Percentiles rank a stretch among this genome's conserved stretches.
Evolutionary conservation across 2,113 vertebrate species (phyloP).

Genomic region (Microcebus lehilahytsara): DNA sequence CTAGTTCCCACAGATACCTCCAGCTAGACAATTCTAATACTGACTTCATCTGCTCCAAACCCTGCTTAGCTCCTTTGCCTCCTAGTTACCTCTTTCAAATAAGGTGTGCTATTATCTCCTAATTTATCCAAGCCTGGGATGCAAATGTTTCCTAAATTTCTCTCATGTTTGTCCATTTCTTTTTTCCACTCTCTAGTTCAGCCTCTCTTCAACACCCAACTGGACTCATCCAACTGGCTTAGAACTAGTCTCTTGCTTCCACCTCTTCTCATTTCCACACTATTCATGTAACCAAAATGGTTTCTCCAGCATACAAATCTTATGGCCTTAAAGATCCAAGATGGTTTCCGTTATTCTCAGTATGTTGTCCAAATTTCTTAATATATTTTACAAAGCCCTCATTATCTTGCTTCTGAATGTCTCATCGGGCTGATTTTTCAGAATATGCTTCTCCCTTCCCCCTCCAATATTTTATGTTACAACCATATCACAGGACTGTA

Average conservation of each 20-base stretch:
- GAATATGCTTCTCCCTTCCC: background rate
- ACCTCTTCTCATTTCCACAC: background rate
- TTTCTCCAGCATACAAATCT: background rate
- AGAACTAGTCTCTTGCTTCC: background rate
- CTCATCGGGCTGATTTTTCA: background rate
- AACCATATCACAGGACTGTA: background rate
- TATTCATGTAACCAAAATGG: background rate
- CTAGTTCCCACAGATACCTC: background rate
- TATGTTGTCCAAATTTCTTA: background rate
- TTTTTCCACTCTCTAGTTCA: background rate
- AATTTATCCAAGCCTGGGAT: background rate
- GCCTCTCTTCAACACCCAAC: background rate
- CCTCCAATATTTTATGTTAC: background rate
- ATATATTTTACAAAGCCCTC: background rate
- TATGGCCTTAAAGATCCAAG: background rate
- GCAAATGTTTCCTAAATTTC: background rate
- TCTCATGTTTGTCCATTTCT: background rate
- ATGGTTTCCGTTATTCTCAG: background rate
- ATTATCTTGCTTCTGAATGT: background rate
- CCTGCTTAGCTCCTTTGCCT: background rate
- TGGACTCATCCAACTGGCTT: background rate
- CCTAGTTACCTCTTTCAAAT: background rate
- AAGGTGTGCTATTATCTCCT: background rate
- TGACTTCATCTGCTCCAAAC: background rate
- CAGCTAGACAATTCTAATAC: background rate